Conservation (phyloP, 2,797 vertebrate genomes). For the Siniperca scherzeri region DNA sequence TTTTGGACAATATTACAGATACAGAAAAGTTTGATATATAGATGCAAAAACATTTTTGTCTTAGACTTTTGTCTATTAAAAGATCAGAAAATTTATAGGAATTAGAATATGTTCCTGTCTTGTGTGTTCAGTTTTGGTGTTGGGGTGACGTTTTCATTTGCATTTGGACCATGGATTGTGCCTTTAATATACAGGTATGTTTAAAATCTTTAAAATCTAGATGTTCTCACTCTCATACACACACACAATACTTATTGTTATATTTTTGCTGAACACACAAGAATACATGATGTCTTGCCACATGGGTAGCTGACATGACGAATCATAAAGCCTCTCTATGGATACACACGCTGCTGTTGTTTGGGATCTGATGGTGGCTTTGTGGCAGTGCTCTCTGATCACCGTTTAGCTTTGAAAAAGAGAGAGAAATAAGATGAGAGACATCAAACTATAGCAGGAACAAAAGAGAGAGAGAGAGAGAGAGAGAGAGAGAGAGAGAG, state of each 20-base stretch:
- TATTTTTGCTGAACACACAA: slow-evolving; percentile 13
- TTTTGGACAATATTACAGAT: neutral
- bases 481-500: slow-evolving; percentile 12
- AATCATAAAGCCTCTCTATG: slow-evolving; percentile 15
- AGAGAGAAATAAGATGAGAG: slow-evolving; percentile 59
- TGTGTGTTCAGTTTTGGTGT: neutral
- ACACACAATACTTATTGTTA: neutral
- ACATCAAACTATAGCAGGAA: slow-evolving; percentile 63
- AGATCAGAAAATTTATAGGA: neutral
- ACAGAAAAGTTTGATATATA: neutral
- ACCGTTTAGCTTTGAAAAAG: slow-evolving; percentile 61
- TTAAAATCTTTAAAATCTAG: neutral
- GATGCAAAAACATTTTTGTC: too few species aligned
- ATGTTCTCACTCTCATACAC: neutral
- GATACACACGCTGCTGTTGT: slow-evolving; percentile 73
- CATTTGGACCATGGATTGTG: neutral
- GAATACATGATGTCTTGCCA: neutral
- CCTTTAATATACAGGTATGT: neutral
- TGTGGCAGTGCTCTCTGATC: slow-evolving; percentile 68
- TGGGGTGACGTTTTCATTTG: accelerated
- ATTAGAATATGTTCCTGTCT: neutral
- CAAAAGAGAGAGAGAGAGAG: slow-evolving; percentile 18
- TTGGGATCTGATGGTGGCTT: slow-evolving; percentile 61
- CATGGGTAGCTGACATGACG: slow-evolving; percentile 12
- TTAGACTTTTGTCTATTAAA: neutral